Conservation (phyloP, 1,140 invertebrate genomes). For the Hyposmocoma kahamanoa region DNA sequence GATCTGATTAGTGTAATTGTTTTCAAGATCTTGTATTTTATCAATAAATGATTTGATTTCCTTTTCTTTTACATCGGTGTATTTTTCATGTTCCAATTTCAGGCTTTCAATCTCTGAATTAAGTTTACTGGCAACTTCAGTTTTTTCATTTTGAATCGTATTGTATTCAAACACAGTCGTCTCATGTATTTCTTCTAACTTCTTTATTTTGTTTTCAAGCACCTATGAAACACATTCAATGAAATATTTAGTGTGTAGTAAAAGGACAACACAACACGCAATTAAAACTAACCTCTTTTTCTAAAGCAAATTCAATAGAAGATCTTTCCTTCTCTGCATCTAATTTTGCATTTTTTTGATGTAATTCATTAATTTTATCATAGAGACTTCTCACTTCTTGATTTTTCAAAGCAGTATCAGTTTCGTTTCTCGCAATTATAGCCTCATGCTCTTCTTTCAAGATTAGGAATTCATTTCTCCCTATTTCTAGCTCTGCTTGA, state of each 20-base stretch:
- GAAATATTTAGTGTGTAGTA: conserved; percentile 6
- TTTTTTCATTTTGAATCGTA: conserved; percentile 28
- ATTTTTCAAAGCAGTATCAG: conserved; percentile 36
- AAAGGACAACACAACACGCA: conserved; percentile 17
- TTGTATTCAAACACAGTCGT: conserved; percentile 27
- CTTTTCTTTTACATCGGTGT: conserved; percentile 57
- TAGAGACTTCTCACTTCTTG: conserved; percentile 31
- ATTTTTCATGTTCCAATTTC: conserved; percentile 49
- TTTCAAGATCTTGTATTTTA: conserved; percentile 21
- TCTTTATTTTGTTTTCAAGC: conserved; percentile 33
- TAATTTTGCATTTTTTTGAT: conserved; percentile 25
- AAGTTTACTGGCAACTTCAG: conserved; percentile 28
- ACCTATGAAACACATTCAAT: conserved; percentile 32
- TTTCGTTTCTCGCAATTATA: conserved; percentile 27
- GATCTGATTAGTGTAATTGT: conserved; percentile 16
- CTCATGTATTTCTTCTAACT: conserved; percentile 25
- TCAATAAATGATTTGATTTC: conserved; percentile 28
- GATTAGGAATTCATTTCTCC: conserved; percentile 36
- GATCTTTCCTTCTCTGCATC: conserved; percentile 27
- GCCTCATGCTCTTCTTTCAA: conserved; percentile 37
- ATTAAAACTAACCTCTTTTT: conserved; percentile 49
- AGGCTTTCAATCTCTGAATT: conserved; percentile 57
- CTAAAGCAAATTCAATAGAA: conserved; percentile 18
- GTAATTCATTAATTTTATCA: conserved; percentile 30
- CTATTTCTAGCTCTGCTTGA: conserved; percentile 42